These are phyloP conservation scores for Aphyosemion australe DNA, from an alignment of 2,113 vertebrate species.

Conservation along the genomic window DNA sequence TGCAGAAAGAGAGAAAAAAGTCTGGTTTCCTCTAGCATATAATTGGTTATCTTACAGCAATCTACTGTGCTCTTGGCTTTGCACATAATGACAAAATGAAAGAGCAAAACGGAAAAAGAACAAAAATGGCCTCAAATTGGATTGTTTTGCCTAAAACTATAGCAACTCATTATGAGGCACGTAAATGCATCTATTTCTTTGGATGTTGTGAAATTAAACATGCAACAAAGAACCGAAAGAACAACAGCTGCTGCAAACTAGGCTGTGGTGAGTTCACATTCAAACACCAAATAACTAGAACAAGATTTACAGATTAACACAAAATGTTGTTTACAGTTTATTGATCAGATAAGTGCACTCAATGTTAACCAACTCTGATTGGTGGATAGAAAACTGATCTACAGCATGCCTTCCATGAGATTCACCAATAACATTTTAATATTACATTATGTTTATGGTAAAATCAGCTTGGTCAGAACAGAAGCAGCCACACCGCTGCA, in stretches of 20 bases:
- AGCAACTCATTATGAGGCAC: conserved; percentile 66
- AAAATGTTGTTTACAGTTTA: background rate
- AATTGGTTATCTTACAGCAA: conserved; percentile 87
- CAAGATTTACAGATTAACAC: background rate
- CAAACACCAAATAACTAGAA: background rate
- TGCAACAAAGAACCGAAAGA: background rate
- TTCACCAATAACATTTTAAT: no score
- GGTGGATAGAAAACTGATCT: background rate
- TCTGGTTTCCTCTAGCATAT: conserved; percentile 86
- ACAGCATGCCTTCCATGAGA: no score
- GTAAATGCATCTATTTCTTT: conserved; percentile 56
- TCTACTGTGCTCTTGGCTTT: conserved; percentile 76
- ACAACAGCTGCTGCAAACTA: conserved; percentile 7
- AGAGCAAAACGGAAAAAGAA: conserved; percentile 37
- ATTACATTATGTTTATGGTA: no score
- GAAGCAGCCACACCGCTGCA: no score
- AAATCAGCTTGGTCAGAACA: no score
- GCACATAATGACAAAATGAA: conserved; percentile 61
- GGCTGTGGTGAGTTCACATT: conserved; percentile 7
- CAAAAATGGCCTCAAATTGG: conserved; percentile 72
- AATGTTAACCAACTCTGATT: background rate
- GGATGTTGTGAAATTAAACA: conserved; percentile 13
- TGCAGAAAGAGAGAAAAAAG: conserved; percentile 69
- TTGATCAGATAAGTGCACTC: no score
- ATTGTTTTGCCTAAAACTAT: conserved; percentile 62